phyloP scores from a whole-genome alignment of 2,888 invertebrate species.

The Pollenia griseotomentosa region DNA sequence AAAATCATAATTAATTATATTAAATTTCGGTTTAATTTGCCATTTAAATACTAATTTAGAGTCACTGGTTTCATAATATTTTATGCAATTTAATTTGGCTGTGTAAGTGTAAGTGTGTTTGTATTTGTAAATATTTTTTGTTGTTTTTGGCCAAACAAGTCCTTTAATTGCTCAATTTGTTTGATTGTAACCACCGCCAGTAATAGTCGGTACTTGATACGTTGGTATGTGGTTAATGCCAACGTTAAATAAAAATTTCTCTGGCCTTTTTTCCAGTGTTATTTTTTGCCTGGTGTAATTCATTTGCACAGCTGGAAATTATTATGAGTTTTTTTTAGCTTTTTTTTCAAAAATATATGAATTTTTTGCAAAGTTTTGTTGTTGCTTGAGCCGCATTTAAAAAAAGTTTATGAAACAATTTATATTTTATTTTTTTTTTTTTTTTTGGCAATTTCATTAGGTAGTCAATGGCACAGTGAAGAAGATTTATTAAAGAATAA shows the following conservation, averaged over 20 bases:
- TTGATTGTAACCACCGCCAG: conserved; percentile 50
- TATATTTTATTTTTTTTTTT: too few species aligned
- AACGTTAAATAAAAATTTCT: conserved; percentile 46
- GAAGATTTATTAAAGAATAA: neutral
- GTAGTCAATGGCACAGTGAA: neutral
- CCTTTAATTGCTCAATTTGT: conserved; percentile 66
- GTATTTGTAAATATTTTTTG: neutral
- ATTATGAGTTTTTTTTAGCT: conserved; percentile 1
- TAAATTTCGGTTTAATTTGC: conserved; percentile 35
- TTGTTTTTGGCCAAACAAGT: conserved; percentile 45
- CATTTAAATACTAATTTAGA: conserved; percentile 59
- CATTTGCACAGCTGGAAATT: conserved; percentile 63
- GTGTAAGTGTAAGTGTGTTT: too few species aligned
- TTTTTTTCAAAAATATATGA: conserved; percentile 27
- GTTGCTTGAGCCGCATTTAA: neutral
- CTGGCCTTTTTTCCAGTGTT: conserved; percentile 12
- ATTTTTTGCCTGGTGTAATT: conserved; percentile 41
- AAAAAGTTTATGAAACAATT: conserved; percentile 16
- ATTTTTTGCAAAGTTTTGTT: neutral
- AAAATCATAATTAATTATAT: conserved; percentile 41
- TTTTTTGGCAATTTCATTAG: too few species aligned
- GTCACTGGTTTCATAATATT: conserved; percentile 21
- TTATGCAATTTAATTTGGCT: neutral
- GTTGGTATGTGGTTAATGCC: conserved; percentile 59
- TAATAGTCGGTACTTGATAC: conserved; percentile 31